Conservation (phyloP, 2,797 vertebrate species). For the Rhynchotus rufescens region DNA sequence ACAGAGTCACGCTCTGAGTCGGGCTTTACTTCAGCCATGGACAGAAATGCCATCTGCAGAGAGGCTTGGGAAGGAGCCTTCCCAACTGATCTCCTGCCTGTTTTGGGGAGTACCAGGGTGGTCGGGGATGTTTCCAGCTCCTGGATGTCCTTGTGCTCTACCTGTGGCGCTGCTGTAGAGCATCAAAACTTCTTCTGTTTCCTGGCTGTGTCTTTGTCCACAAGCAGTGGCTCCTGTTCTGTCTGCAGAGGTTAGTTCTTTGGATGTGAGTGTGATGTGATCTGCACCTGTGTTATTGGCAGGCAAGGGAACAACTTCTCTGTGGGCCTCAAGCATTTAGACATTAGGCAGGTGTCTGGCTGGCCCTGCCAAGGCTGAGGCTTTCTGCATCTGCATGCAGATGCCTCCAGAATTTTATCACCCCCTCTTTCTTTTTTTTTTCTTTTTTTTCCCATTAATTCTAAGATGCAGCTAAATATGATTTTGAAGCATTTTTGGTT, state of each 20-base stretch:
- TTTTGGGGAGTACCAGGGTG: not conserved
- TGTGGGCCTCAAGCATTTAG: not conserved
- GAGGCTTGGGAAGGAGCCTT: not conserved
- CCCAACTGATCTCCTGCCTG: not conserved
- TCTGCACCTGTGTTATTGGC: not conserved
- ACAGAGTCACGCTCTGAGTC: not conserved
- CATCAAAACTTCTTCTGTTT: not conserved
- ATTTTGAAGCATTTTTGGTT: not conserved
- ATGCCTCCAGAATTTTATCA: not conserved
- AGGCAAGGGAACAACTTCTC: not conserved
- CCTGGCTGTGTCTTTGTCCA: not conserved
- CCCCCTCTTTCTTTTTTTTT: not conserved
- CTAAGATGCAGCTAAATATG: not conserved
- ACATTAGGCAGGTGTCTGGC: not conserved
- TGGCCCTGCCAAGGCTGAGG: not conserved
- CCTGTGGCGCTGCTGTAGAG: not conserved
- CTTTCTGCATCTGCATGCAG: not conserved
- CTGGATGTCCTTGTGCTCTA: fast-evolving
- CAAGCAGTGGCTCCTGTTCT: not conserved
- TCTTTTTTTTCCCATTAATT: not conserved
- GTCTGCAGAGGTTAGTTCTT: not conserved
- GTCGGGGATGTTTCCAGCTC: not conserved
- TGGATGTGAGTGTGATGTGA: not conserved
- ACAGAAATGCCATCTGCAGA: not conserved
- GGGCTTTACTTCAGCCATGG: not conserved